Evolutionary conservation across 2,888 invertebrate species (phyloP), one percentile per base, ranked within the genome.

Genomic region (Apodemia hepburni): DNA sequence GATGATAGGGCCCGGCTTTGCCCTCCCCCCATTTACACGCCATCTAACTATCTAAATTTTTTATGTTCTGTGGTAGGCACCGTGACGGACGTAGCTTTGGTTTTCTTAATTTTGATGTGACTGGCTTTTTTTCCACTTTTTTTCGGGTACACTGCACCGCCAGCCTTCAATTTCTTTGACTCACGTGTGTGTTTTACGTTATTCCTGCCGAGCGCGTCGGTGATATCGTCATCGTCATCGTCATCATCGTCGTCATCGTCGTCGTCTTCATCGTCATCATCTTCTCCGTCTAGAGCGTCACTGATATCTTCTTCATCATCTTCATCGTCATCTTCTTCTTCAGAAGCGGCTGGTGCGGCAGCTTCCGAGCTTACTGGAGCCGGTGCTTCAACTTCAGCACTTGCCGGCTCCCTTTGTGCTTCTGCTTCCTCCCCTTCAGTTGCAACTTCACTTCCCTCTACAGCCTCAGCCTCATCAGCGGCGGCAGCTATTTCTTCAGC

Each of bases 151-250:
- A 78, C 79, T 73, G 82, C 78, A 75, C 78, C 79, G 79, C 80
- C 82, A 71, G 85, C 81, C 78, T 92, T 92, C 83, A 88, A 82
- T 82, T 94, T 93, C 94, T 95, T 96, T 79, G 96, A 96, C 97
- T 97, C 96, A 96, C 97, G 96, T 96, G 96, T 93, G 92, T 89
- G 83, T 79, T 90, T 90, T 63, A 75, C 74, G 77, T 74, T 74
- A 64, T 86, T 87, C 79, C 91, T 89, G 80, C 85, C 87, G 84
- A 95, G 93, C 74, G 93, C 93, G 76, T 95, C 94, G 67, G 92
- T 92, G 73, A 93, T 92, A 77, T 94, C 94, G 72, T 95, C 62
- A 67, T 94, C 93, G 61, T 93, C 94, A 63, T 94, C 94, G 65
- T 94, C 94, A 54, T 93, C 93, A 27, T 94, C 94, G 29, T 94